phyloP scores from a whole-genome alignment of 2,888 invertebrate genomes.

The Ennomos fuscantarius region DNA sequence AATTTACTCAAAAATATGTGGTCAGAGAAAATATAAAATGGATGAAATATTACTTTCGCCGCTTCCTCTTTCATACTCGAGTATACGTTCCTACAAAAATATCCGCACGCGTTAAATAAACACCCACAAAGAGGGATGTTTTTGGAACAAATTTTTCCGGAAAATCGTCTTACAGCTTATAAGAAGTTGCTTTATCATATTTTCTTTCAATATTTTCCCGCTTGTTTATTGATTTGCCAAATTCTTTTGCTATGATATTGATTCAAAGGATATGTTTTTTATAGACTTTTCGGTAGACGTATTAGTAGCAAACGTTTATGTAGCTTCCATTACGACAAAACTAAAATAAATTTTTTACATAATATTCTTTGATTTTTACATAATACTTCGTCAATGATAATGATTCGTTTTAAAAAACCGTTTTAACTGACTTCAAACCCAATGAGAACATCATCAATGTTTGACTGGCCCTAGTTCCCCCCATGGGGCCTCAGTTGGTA shows the following conservation, averaged over 20 bases:
- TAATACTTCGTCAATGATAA: too few species aligned
- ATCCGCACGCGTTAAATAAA: conserved; percentile 32
- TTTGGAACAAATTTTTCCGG: conserved; percentile 27
- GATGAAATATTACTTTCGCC: neutral
- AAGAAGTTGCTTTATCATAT: conserved; percentile 37
- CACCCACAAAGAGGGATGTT: conserved; percentile 31
- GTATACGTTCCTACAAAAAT: conserved; percentile 26
- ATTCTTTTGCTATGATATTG: conserved; percentile 8
- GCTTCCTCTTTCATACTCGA: conserved; percentile 24
- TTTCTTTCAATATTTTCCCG: conserved; percentile 28
- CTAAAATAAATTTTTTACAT: too few species aligned
- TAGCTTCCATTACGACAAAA: too few species aligned
- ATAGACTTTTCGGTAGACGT: neutral
- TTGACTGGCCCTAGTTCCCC: too few species aligned
- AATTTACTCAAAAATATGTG: too few species aligned
- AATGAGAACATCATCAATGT: too few species aligned
- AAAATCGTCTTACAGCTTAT: conserved; percentile 31
- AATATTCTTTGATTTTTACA: too few species aligned
- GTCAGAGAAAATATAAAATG: neutral
- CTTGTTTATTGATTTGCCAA: conserved; percentile 27
- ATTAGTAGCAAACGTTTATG: too few species aligned
- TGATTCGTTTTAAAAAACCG: too few species aligned
- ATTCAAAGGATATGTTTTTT: conserved; percentile 8
- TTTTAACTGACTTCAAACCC: too few species aligned
- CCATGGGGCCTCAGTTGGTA: too few species aligned